phyloP scores from a whole-genome alignment of 2,797 vertebrate species.

The Argyrosomus regius region DNA sequence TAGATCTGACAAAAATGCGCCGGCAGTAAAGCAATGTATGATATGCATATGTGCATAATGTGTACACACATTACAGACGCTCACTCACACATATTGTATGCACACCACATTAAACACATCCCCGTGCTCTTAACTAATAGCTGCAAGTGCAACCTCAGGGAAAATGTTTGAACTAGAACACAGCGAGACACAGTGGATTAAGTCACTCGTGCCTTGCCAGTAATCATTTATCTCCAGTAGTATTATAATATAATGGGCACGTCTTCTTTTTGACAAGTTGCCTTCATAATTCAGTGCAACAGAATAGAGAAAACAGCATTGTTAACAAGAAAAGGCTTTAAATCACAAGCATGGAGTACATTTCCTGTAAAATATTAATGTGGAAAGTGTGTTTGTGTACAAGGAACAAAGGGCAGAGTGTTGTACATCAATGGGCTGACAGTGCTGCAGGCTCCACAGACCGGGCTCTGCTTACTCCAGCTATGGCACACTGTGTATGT shows the following conservation, averaged over 20 bases:
- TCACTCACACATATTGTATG: constrained; percentile 54
- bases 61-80: constrained; percentile 55
- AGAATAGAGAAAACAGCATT: constrained; percentile 83
- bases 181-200: constrained; percentile 57
- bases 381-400: constrained; percentile 88
- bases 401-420: constrained; percentile 86
- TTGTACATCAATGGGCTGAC: constrained; percentile 86
- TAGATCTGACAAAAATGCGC: constrained; percentile 65
- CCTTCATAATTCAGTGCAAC: constrained; percentile 82
- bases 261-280: constrained; percentile 80
- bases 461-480: constrained; percentile 81
- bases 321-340: constrained; percentile 88
- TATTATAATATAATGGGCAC: constrained; percentile 76
- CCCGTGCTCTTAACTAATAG: constrained; percentile 75
- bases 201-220: constrained; percentile 73
- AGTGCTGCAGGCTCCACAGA: constrained; percentile 77
- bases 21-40: constrained; percentile 54
- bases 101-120: constrained; percentile 70
- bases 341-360: constrained; percentile 85
- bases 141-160: constrained; percentile 75
- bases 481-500: constrained; percentile 71
- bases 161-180: constrained; percentile 72
- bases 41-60: constrained; percentile 73
- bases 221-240: constrained; percentile 81
- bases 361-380: constrained; percentile 89